These are phyloP conservation scores for Lutraria lutraria DNA, from an alignment of 2,888 invertebrate species.

Conservation along the genomic window DNA sequence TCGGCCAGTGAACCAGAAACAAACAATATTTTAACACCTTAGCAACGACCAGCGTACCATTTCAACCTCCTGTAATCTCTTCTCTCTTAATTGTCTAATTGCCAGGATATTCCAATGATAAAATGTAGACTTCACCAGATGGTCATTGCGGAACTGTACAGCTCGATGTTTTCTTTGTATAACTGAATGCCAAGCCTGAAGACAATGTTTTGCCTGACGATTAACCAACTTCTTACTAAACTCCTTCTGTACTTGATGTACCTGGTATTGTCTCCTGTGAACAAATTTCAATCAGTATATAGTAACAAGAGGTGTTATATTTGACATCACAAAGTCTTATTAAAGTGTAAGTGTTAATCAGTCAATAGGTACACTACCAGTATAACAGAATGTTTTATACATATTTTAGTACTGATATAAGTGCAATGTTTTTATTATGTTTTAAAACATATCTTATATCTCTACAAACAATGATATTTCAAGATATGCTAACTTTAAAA, in stretches of 20 bases:
- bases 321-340: no score
- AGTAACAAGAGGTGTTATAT: background rate
- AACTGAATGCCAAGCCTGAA: conserved; percentile 76
- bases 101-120: conserved; percentile 74
- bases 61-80: conserved; percentile 65
- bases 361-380: no score
- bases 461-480: no score
- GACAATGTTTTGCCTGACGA: conserved; percentile 66
- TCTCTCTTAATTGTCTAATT: conserved; percentile 65
- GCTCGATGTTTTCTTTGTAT: conserved; percentile 77
- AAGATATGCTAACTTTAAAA: no score
- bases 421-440: no score
- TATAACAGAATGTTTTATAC: no score
- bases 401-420: no score
- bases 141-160: conserved; percentile 67
- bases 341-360: no score
- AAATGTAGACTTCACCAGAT: conserved; percentile 73
- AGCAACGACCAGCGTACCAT: conserved; percentile 54
- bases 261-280: conserved; percentile 75
- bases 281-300: background rate
- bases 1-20: no score
- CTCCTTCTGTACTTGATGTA: conserved; percentile 74
- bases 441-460: no score
- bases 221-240: conserved; percentile 59
- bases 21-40: no score